Percentiles rank a stretch among this genome's conserved stretches.
Conservation (phyloP, 2,113 vertebrate genomes). For the Prietella phreatophila region DNA sequence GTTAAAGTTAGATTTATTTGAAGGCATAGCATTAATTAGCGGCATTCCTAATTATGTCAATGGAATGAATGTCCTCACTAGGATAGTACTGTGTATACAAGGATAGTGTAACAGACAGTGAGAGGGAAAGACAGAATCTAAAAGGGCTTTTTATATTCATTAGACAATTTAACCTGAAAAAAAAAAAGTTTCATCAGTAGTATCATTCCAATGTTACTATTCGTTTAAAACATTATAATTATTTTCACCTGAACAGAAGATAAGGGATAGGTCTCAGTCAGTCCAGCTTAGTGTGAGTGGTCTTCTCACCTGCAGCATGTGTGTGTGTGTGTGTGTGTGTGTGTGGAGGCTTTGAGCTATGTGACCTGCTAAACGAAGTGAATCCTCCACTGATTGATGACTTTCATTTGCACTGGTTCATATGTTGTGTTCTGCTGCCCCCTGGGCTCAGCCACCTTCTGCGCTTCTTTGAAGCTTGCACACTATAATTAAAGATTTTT, state of each 20-base stretch:
- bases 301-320: conserved; percentile 13
- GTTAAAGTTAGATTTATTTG: not conserved
- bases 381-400: conserved; percentile 53
- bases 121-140: not conserved
- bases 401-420: conserved; percentile 54
- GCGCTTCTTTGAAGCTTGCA: conserved; percentile 47
- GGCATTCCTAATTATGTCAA: not conserved
- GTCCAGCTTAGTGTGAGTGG: not conserved
- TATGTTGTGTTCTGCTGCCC: conserved; percentile 43
- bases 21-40: not conserved
- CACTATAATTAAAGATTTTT: conserved; percentile 51
- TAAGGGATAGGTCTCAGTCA: not conserved
- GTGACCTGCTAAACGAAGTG: conserved; percentile 21
- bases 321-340: not conserved
- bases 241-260: not conserved
- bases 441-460: conserved; percentile 42
- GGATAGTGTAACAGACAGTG: not conserved
- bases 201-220: not conserved
- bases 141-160: not conserved
- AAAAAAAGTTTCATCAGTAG: not conserved
- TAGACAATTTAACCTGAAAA: not conserved
- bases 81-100: not conserved
- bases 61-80: not conserved
- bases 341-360: not conserved
- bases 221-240: not conserved